These are phyloP conservation scores for Asarcornis scutulata DNA, from an alignment of 2,113 vertebrate species.

Conservation along the genomic window DNA sequence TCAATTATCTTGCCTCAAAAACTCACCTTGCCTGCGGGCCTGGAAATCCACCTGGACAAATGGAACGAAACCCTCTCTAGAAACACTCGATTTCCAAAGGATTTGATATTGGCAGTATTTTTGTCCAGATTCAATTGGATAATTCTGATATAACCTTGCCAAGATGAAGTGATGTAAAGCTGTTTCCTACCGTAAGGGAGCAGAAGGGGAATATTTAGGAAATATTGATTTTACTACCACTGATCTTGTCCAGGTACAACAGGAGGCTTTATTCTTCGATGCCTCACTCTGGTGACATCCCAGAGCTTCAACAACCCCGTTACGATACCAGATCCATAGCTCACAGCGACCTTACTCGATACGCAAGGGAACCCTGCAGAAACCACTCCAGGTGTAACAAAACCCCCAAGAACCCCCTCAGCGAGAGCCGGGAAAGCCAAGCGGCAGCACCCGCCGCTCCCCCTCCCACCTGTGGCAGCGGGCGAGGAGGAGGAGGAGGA, in stretches of 20 bases:
- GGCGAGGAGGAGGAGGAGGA: no score
- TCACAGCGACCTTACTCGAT: background rate
- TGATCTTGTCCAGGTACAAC: background rate
- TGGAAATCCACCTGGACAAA: background rate
- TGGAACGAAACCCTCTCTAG: background rate
- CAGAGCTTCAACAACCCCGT: background rate
- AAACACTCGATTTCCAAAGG: background rate
- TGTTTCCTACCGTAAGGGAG: background rate
- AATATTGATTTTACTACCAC: background rate
- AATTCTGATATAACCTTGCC: background rate
- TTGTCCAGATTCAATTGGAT: background rate
- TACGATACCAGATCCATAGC: background rate
- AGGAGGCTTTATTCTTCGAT: background rate
- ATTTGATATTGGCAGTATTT: background rate
- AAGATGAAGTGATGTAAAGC: rapidly evolving
- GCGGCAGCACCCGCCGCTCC: background rate
- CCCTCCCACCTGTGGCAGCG: background rate
- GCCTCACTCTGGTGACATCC: background rate
- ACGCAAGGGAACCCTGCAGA: background rate
- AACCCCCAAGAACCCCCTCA: background rate
- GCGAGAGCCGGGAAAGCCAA: background rate
- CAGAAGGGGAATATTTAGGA: background rate
- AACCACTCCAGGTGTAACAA: background rate
- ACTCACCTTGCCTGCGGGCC: background rate
- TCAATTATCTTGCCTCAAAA: background rate